Evolutionary conservation across 2,797 vertebrate genomes (phyloP), one percentile per base, ranked within the genome.

Genomic region (Eulemur rubriventer): DNA sequence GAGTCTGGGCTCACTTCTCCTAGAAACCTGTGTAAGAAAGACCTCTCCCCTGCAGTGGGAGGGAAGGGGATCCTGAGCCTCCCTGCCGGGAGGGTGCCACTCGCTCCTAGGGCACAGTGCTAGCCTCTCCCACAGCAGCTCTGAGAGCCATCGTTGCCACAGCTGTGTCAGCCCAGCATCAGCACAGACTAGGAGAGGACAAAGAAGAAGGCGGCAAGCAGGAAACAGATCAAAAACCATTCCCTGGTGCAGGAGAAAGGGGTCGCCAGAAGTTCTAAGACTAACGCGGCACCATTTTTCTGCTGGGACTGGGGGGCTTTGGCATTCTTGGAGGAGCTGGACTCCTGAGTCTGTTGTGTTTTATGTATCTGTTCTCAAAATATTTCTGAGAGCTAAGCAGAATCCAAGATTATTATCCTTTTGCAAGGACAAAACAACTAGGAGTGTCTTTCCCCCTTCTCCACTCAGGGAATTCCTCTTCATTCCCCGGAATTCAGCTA

Each of bases 341-440:
- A 18, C 24, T 89, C 16, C 61, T 38, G n/a, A 13, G 6, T 48
- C 35, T 35, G 6, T 52, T 70, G 24, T 48, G 38, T 78, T 94
- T 55, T 84, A 30, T 48, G 55, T 79, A 14, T 82, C 46, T 79
- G n/a, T 61, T 94, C 69, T 87, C 80, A 70, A 3, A 65, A 28
- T 43, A 76, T 67, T 89, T 95, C 67, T 61, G 73, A 84, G 50
- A 76, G 65, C 10, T 72, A 89, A 91, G 41, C 22, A 79, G 69
- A 82, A 75, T 43, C 43, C 81, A 57, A 91, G 41, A 78, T 59
- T 28, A 20, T 13, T 55, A 13, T 73, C 24, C 28, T 43, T 88
- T 95, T 92, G 48, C 6, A 24, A n/a, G 35, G 20, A 35, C 0
- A 67, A 52, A 50, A 35, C 22, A 46, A 52, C 9, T 52, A n/a